Percentiles rank a stretch among this genome's conserved stretches.
phyloP scores from a whole-genome alignment of 1,140 invertebrate genomes.

The Leptoteleia sp. region DNA sequence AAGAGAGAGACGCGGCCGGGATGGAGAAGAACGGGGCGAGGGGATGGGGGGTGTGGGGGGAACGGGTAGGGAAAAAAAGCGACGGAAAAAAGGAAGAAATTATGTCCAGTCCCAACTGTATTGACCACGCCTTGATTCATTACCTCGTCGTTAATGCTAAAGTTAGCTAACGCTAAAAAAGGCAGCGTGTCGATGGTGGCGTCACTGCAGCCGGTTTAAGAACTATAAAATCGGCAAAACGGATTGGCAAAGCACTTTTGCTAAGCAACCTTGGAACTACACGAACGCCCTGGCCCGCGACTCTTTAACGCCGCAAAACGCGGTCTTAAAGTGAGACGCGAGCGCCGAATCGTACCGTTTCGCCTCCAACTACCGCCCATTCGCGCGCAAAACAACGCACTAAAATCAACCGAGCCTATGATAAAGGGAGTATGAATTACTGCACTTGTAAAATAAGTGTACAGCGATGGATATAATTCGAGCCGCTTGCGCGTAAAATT shows the following conservation, averaged over 20 bases:
- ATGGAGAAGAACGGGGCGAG: constrained; percentile 33
- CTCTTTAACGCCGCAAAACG: no score
- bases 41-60: constrained; percentile 20
- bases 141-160: constrained; percentile 66
- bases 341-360: no score
- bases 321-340: no score
- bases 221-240: constrained; percentile 54
- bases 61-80: no score
- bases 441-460: no score
- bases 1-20: constrained; percentile 5
- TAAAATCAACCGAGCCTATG: no score
- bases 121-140: constrained; percentile 68
- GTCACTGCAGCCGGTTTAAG: constrained; percentile 52
- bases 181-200: constrained; percentile 56
- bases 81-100: constrained; percentile 48
- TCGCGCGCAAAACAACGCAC: no score
- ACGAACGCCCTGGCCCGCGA: neutral
- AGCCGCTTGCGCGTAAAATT: no score
- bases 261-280: constrained; percentile 14
- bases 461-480: no score
- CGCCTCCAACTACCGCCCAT: no score
- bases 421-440: no score
- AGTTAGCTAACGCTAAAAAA: constrained; percentile 63
- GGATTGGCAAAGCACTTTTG: constrained; percentile 15
- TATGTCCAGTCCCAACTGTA: constrained; percentile 61